phyloP scores from a whole-genome alignment of 2,113 vertebrate species.

The Paratilapia polleni region DNA sequence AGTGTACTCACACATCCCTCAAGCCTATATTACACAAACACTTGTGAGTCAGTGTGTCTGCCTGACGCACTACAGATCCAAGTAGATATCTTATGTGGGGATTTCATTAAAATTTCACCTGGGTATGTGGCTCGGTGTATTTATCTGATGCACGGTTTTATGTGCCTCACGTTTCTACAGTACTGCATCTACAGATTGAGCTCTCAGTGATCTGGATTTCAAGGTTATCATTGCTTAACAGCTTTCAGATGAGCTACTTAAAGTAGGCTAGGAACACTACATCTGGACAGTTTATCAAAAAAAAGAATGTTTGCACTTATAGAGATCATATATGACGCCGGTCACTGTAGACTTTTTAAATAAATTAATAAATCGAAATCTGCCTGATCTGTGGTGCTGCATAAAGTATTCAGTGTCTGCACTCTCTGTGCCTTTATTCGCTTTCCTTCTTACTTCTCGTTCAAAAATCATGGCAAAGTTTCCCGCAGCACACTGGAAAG shows the following conservation, averaged over 20 bases:
- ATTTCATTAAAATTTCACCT: conserved; percentile 63
- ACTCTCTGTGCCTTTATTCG: background rate
- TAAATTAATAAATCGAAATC: conserved; percentile 33
- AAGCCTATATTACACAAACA: conserved; percentile 28
- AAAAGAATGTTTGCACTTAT: background rate
- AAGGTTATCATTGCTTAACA: conserved; percentile 71
- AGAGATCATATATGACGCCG: conserved; percentile 37
- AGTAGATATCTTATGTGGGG: conserved; percentile 28
- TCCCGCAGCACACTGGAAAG: background rate
- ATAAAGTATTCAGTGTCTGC: conserved; percentile 11
- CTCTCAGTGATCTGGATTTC: conserved; percentile 50
- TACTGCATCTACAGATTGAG: conserved; percentile 31
- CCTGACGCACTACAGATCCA: conserved; percentile 1
- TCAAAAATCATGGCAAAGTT: conserved; percentile 5
- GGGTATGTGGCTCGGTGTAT: conserved; percentile 30
- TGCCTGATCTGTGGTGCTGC: background rate
- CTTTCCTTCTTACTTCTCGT: background rate
- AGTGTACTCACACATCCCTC: conserved; percentile 25
- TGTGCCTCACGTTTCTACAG: conserved; percentile 50
- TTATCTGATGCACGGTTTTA: conserved; percentile 58
- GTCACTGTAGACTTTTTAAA: conserved; percentile 14
- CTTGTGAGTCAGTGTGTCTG: conserved; percentile 26
- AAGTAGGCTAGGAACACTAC: conserved; percentile 22
- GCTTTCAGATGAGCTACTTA: conserved; percentile 57
- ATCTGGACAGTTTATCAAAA: conserved; percentile 43